Evolutionary conservation across 2,888 invertebrate species (phyloP), one percentile per base, ranked within the genome.

Genomic region (Apantesis nais): DNA sequence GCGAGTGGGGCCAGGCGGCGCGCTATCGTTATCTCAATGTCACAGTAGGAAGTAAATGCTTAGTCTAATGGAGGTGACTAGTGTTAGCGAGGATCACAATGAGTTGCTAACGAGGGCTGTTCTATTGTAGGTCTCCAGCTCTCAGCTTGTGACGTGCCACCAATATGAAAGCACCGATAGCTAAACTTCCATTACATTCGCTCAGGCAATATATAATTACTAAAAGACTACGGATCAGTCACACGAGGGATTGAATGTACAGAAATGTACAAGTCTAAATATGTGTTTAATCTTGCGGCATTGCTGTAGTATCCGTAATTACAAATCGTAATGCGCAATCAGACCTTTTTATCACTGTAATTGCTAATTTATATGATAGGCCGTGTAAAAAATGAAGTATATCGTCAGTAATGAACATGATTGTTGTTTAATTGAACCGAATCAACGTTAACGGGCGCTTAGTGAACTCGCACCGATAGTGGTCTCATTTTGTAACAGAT

Each of bases 371-470:
- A n/a, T n/a, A 34, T 67, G 9, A 41, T 31, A 5, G 9, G 31
- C 19, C n/a, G 16, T 31, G 25, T 39, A 34, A 58, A 55, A n/a
- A 48, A 62, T 61, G 19, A 62, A 62, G 62, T 55, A 16, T 48
- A 39, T 25, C 60, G 31, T 37, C 22, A 52, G 4, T 66, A 22
- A n/a, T 39, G 58, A 7, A 66, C 34, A 63, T 62, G 29, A 62
- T 55, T 63, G 68, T 69, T 44, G 31, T 68, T n/a, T 58, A 44
- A 61, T 52, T 65, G 69, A 60, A 70, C 65, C 60, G 64, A 25
- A 48, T 60, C 34, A 55, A 55, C 39, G 37, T 31, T 11, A 31
- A 39, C 31, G 39, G 48, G 37, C 39, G n/a, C 0, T n/a, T 14
- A 34, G 44, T 8, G 60, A 60, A 65, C 65, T 22, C 61, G 61